Conservation (phyloP, 2,888 invertebrate species). For the Poecilobothrus nobilitatus region DNA sequence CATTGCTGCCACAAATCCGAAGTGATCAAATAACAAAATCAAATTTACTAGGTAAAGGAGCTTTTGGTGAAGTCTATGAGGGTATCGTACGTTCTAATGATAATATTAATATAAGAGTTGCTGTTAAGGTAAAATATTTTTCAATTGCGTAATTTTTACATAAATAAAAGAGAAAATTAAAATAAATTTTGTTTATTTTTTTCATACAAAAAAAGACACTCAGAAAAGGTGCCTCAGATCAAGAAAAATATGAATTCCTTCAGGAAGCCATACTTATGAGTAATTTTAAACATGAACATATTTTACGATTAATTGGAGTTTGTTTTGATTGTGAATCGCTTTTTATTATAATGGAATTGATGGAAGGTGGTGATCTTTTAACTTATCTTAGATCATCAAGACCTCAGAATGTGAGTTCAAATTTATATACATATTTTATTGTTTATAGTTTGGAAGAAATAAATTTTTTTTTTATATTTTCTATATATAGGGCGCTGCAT, state of each 20-base stretch:
- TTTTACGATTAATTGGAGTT: slow-evolving; percentile 84
- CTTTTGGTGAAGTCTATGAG: slow-evolving; percentile 95
- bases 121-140: slow-evolving; percentile 65
- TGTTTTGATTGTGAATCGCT: slow-evolving; percentile 90
- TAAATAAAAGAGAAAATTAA: neutral
- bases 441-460: neutral
- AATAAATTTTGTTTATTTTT: slow-evolving; percentile 11
- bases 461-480: neutral
- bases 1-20: slow-evolving; percentile 74
- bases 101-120: slow-evolving; percentile 65
- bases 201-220: slow-evolving; percentile 55
- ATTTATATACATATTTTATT: neutral
- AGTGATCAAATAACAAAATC: slow-evolving; percentile 78
- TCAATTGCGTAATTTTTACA: neutral
- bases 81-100: slow-evolving; percentile 66
- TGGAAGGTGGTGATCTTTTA: slow-evolving; percentile 94
- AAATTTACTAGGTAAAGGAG: slow-evolving; percentile 89
- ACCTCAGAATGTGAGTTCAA: slow-evolving; percentile 52
- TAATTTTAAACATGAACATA: slow-evolving; percentile 94
- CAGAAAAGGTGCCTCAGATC: slow-evolving; percentile 81
- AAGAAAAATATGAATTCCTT: slow-evolving; percentile 85
- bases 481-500: slow-evolving; percentile 48
- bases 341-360: slow-evolving; percentile 90
- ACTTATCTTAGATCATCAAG: slow-evolving; percentile 80
- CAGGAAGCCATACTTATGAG: slow-evolving; percentile 97